Percentiles rank a stretch among this genome's conserved stretches.
Evolutionary conservation across 2,113 vertebrate genomes (phyloP).

Genomic region (Pseudolaguvia tuberculata): DNA sequence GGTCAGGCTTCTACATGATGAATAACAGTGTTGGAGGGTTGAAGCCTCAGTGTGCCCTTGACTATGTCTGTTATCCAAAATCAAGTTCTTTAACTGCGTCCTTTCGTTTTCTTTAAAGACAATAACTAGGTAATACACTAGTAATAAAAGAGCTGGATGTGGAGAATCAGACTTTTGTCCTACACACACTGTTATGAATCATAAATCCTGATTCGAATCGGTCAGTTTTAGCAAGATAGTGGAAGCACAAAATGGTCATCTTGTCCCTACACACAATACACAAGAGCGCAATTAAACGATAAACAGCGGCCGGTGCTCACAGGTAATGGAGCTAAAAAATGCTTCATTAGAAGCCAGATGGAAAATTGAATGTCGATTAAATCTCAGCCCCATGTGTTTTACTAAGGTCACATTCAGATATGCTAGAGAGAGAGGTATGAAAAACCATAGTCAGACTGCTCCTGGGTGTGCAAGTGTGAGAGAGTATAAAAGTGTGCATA

Average conservation of each 20-base stretch:
- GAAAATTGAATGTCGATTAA: conserved; percentile 41
- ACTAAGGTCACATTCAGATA: conserved; percentile 32
- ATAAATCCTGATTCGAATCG: conserved; percentile 2
- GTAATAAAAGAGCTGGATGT: background rate
- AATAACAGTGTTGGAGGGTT: conserved; percentile 6
- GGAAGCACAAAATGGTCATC: conserved; percentile 1
- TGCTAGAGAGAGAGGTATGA: conserved; percentile 16
- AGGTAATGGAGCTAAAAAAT: conserved; percentile 37
- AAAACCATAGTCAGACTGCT: conserved; percentile 11
- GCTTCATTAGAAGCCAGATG: conserved; percentile 39
- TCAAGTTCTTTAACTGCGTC: background rate
- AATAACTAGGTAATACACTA: background rate
- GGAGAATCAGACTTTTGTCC: background rate
- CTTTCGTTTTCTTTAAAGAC: background rate
- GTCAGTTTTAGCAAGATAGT: background rate
- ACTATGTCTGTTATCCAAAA: background rate
- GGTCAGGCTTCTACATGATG: conserved; percentile 24
- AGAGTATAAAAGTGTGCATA: background rate
- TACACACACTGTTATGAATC: background rate
- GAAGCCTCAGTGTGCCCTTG: conserved; percentile 7
- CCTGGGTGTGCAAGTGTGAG: background rate
- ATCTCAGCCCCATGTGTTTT: conserved; percentile 26
- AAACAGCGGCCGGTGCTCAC: conserved; percentile 29
- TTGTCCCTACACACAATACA: conserved; percentile 27
- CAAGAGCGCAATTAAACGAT: conserved; percentile 29